Evolutionary conservation across 2,888 invertebrate species (phyloP), one percentile per base, ranked within the genome.

Genomic region (Himalopsyche tibetana): DNA sequence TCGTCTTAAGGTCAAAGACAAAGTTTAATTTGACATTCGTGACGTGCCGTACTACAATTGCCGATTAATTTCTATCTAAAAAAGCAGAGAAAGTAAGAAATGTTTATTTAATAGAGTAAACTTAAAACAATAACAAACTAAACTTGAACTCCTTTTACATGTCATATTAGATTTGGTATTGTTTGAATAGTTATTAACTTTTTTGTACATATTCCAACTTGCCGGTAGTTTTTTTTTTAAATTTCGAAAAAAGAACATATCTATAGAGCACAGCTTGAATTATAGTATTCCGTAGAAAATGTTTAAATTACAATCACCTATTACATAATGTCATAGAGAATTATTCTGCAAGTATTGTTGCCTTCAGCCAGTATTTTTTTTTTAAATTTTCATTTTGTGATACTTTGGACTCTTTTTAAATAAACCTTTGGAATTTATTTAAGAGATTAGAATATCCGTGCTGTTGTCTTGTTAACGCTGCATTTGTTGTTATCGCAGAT

Each of bases 401-500:
- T 45, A 45, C 45, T 45, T 45, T 51, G 51, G 8, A 51, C 15
- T 51, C 15, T 15, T 51, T 5, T 15, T 51, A 51, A 28, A 28
- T 28, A 2, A 51, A 51, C 51, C 15, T 51, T 12, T 51, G 51
- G 15, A 12, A 2, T 15, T 0, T 15, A 51, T 51, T 51, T 15
- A 8, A 0, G 4, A 51, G 15, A 51, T 12, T 51, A 51, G 2
- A 51, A 15, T 15, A 15, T 5, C 1, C 8, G 51, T 4, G 3
- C 4, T 2, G 4, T 51, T 51, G 12, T 3, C 3, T 51, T 3
- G 8, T 15, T 15, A 3, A 51, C 51, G 15, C 8, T 28, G 28
- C 28, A 28, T 28, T 51, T 12, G 8, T 80, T 86, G 42, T 74
- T 45, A 86, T 88, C 89, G 82, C 83, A 82, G 86, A 88, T 88